phyloP scores from a whole-genome alignment of 2,113 vertebrate species.

The Suncus etruscus region DNA sequence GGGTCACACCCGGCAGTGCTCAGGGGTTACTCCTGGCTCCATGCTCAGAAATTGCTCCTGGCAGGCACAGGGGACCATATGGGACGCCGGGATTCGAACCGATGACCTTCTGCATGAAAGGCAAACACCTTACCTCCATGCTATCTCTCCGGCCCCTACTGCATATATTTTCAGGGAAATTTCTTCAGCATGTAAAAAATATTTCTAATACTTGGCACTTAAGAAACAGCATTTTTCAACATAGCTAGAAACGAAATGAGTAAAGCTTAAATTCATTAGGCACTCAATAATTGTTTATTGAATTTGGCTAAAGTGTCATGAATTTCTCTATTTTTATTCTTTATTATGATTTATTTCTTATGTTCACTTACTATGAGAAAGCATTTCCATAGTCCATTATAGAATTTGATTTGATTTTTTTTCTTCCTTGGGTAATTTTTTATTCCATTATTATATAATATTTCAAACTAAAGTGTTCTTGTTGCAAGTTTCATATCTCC shows the following conservation, averaged over 20 bases:
- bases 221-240: constrained; percentile 64
- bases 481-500: constrained; percentile 22
- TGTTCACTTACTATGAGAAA: constrained; percentile 71
- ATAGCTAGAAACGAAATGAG: constrained; percentile 66
- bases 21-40: too few species aligned
- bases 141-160: too few species aligned
- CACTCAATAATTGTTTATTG: constrained; percentile 67
- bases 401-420: constrained; percentile 62
- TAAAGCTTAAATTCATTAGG: constrained; percentile 74
- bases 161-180: constrained; percentile 53
- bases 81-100: too few species aligned
- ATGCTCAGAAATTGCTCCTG: too few species aligned
- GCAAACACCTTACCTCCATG: too few species aligned
- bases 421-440: constrained; percentile 62
- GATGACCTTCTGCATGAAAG: too few species aligned
- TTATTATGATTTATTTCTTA: constrained; percentile 71
- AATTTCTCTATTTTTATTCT: constrained; percentile 74
- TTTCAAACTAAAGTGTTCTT: constrained; percentile 69
- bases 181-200: constrained; percentile 59
- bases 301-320: constrained; percentile 64
- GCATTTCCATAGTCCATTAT: constrained; percentile 51
- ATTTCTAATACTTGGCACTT: constrained; percentile 58
- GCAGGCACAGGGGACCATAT: too few species aligned
- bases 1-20: too few species aligned
- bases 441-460: constrained; percentile 67